Evolutionary conservation across 2,888 invertebrate species (phyloP).

Genomic region (Tigriopus californicus): DNA sequence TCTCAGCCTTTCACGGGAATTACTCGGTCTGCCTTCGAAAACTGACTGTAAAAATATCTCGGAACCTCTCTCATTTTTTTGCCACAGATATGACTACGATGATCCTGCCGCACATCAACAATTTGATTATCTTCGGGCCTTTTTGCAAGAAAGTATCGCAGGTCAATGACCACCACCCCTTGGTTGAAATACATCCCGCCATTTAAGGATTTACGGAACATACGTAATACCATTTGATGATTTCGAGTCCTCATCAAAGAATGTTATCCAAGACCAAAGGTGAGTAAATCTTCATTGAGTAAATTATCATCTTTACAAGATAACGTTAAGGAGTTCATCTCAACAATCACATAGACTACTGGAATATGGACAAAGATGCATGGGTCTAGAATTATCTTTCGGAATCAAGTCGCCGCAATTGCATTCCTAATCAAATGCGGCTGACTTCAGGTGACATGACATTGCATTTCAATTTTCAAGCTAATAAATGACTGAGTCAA

Average conservation of each 20-base stretch:
- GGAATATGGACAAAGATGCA: no score
- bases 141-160: neutral
- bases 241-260: neutral
- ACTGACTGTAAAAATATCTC: no score
- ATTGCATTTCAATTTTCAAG: no score
- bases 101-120: constrained; percentile 2
- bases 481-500: no score
- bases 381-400: no score
- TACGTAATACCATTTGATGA: neutral
- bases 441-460: no score
- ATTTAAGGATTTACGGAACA: neutral
- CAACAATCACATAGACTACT: no score
- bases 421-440: no score
- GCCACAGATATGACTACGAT: neutral
- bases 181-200: neutral
- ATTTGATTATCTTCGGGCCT: constrained; percentile 1
- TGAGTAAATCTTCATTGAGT: neutral
- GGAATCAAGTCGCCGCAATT: no score
- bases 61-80: neutral
- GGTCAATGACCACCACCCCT: neutral
- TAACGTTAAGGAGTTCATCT: no score
- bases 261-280: neutral
- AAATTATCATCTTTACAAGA: neutral
- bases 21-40: no score
- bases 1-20: no score